Evolutionary conservation across 1,140 invertebrate genomes (phyloP).

Genomic region (Drosophila obscura): DNA sequence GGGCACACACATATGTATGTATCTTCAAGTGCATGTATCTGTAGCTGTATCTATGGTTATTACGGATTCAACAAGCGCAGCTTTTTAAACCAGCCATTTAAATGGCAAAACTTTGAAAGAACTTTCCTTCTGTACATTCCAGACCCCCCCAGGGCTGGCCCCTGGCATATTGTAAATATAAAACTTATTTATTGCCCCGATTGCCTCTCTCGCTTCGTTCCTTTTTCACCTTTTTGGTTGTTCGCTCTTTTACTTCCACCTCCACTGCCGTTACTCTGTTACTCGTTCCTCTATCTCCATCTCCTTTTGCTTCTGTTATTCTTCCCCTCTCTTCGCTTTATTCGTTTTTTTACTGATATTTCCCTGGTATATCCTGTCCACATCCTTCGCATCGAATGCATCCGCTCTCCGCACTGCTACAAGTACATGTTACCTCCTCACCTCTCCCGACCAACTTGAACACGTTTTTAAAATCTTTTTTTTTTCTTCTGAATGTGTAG

Average conservation of each 20-base stretch:
- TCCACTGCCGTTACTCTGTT: background rate
- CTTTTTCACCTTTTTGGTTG: background rate
- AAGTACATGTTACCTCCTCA: conserved; percentile 24
- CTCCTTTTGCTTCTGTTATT: background rate
- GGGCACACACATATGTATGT: no score
- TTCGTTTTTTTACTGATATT: conserved; percentile 35
- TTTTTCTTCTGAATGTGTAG: conserved; percentile 8
- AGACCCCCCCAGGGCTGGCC: background rate
- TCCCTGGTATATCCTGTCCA: conserved; percentile 34
- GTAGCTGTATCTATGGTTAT: conserved; percentile 15
- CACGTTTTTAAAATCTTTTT: conserved; percentile 36
- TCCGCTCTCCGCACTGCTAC: conserved; percentile 30
- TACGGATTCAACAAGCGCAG: conserved; percentile 17
- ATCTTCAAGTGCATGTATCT: no score
- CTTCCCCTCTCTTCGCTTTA: background rate
- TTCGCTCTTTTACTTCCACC: conserved; percentile 21
- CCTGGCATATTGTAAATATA: conserved; percentile 66
- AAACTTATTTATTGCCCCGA: conserved; percentile 73
- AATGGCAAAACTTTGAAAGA: conserved; percentile 24
- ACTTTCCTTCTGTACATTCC: background rate
- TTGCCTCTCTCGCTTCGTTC: conserved; percentile 27
- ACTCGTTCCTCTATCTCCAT: background rate
- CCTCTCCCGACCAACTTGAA: conserved; percentile 7
- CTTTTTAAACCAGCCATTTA: conserved; percentile 37
- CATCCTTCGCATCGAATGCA: conserved; percentile 68